Conservation (phyloP, 2,797 vertebrate genomes). For the Euphonia xanthogaster region DNA sequence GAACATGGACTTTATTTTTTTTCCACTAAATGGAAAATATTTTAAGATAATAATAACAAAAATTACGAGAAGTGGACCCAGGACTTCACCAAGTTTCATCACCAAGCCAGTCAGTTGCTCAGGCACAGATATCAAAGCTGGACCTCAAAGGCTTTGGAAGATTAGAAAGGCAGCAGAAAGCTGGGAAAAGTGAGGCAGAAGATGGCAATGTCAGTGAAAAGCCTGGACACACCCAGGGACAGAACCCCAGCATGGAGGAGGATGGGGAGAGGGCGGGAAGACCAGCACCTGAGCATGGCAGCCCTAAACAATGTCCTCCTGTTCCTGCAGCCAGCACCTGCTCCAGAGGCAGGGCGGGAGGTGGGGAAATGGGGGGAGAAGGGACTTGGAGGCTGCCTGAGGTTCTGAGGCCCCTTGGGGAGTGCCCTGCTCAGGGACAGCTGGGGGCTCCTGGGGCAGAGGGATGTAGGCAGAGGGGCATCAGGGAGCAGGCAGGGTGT, state of each 20-base stretch:
- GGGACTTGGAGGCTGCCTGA: not conserved
- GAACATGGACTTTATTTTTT: not conserved
- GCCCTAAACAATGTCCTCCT: slow-evolving; percentile 18
- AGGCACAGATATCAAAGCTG: not conserved
- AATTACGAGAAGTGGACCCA: not conserved
- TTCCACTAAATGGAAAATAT: not conserved
- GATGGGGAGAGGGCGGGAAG: not conserved
- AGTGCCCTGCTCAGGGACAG: not conserved
- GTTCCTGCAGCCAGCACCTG: slow-evolving; percentile 23
- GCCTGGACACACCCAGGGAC: not conserved
- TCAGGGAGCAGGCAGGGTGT: not conserved
- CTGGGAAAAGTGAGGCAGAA: not conserved
- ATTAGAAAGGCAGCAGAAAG: not conserved
- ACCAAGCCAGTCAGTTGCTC: not conserved
- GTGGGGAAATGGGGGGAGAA: not conserved
- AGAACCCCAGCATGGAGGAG: not conserved
- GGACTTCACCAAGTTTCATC: not conserved
- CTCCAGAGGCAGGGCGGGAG: not conserved
- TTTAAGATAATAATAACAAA: slow-evolving; percentile 11
- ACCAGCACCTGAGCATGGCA: not conserved
- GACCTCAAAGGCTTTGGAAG: not conserved
- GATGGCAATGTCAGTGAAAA: not conserved
- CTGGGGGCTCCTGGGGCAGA: not conserved
- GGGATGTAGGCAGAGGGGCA: no score
- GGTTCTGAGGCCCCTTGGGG: not conserved